Conservation (phyloP, 2,888 invertebrate genomes). For the Drosophila tripunctata region DNA sequence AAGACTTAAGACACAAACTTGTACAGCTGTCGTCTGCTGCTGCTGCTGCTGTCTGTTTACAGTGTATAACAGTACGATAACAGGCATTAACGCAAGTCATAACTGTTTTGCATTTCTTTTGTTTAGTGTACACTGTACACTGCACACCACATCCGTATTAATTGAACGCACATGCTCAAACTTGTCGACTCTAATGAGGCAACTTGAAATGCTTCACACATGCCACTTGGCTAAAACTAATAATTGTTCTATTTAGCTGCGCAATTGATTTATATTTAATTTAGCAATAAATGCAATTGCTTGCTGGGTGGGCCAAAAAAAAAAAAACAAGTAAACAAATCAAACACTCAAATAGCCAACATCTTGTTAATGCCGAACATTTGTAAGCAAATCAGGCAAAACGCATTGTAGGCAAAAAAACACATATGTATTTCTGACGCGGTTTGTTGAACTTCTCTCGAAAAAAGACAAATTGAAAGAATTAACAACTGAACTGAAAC, state of each 20-base stretch:
- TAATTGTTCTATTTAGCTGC: constrained; percentile 15
- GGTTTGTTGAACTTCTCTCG: neutral
- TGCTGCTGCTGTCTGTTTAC: neutral
- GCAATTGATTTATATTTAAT: constrained; percentile 20
- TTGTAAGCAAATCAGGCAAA: constrained; percentile 40
- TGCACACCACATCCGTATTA: constrained; percentile 34
- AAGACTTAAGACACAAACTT: constrained; percentile 68
- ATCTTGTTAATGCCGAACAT: constrained; percentile 28
- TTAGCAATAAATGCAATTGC: constrained; percentile 7
- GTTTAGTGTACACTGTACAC: no score
- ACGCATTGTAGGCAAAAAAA: neutral
- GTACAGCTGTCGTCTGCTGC: no score
- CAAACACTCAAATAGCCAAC: neutral
- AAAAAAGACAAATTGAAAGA: neutral
- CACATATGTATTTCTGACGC: neutral
- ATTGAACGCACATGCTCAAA: constrained; percentile 37
- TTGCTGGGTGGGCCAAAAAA: constrained; percentile 42
- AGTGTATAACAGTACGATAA: neutral
- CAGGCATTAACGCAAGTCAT: constrained; percentile 49
- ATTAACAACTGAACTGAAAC: constrained; percentile 30
- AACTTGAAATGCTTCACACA: constrained; percentile 52
- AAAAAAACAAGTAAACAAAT: neutral
- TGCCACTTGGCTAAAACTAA: no score
- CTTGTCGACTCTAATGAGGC: constrained; percentile 44
- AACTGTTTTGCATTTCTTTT: constrained; percentile 24